Evolutionary conservation across 2,888 invertebrate species (phyloP), one percentile per base, ranked within the genome.

Genomic region (Ecliptopera silaceata): DNA sequence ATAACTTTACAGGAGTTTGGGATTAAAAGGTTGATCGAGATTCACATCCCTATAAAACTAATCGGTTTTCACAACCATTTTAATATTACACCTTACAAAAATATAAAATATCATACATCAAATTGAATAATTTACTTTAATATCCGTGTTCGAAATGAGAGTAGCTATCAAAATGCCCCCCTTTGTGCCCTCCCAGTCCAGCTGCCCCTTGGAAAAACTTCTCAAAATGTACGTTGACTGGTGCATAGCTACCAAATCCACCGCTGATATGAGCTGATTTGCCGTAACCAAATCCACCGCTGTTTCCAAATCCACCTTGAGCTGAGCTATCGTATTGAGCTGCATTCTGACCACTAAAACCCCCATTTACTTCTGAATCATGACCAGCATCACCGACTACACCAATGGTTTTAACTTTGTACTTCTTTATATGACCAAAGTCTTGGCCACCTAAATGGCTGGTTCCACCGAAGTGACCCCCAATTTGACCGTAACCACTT

Each of bases 11-110:
- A n/a, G n/a, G n/a, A n/a, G n/a, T n/a, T 22, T 22, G 22, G 12
- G 32, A 32, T 10, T 10, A 15, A 8, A 3, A 15, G 8, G 15
- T 10, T 6, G 8, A 8, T 6, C 5, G 22, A 26, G 26, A 26
- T 26, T 8, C 2, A 26, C 26, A 26, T 26, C 15, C 10, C 15
- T 36, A 36, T 36, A 36, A 36, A 22, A 42, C 15, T 5, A 36
- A 29, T 12, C 18, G 15, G 10, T 36, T 11, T 38, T 45, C 20
- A 46, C 41, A 32, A 56, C 10, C 12, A 17, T 18, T 50, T 56
- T 56, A 46, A 46, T 56, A 41, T 26, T 39, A 50, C 44, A 50
- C 34, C 50, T 50, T 46, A 18, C n/a, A 44, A 18, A 46, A 44
- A 41, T 20, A 50, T 13, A 56, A 41, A 56, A 20, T 20, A 22